These are phyloP conservation scores for Lithobates pipiens DNA, from an alignment of 2,797 vertebrate genomes.

Conservation along the genomic window DNA sequence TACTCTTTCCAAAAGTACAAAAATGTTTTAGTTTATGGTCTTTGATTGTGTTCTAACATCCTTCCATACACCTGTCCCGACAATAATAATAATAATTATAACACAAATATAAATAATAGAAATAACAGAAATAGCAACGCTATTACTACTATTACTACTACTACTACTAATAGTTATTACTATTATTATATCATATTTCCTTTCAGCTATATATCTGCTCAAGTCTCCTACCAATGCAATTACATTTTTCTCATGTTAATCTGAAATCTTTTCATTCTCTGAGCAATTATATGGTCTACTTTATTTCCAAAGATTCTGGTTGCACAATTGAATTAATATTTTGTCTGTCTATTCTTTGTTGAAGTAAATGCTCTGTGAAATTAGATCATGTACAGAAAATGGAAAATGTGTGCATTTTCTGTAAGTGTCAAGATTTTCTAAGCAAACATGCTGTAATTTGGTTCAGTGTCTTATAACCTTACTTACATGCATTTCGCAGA, in stretches of 20 bases:
- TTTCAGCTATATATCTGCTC: background rate
- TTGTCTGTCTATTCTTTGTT: conserved; percentile 46
- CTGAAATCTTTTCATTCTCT: conserved; percentile 27
- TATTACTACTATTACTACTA: background rate
- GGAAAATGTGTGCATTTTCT: conserved; percentile 55
- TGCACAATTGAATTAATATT: conserved; percentile 58
- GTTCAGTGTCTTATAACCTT: conserved; percentile 42
- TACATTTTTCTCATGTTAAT: conserved; percentile 31
- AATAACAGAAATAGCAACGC: no score
- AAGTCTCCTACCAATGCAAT: background rate
- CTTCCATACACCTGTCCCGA: no score
- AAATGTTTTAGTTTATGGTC: no score
- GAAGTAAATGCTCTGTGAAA: conserved; percentile 61
- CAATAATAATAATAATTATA: no score
- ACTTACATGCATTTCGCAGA: conserved; percentile 35
- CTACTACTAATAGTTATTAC: background rate
- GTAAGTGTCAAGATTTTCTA: conserved; percentile 49
- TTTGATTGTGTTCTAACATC: no score
- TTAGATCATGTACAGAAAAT: conserved; percentile 60
- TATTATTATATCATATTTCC: background rate
- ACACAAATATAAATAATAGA: no score
- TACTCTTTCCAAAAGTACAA: no score
- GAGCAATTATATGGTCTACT: conserved; percentile 38
- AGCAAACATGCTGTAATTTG: conserved; percentile 51
- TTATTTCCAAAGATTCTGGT: conserved; percentile 27